Evolutionary conservation across 2,113 vertebrate genomes (phyloP).

Genomic region (Podocnemis expansa): DNA sequence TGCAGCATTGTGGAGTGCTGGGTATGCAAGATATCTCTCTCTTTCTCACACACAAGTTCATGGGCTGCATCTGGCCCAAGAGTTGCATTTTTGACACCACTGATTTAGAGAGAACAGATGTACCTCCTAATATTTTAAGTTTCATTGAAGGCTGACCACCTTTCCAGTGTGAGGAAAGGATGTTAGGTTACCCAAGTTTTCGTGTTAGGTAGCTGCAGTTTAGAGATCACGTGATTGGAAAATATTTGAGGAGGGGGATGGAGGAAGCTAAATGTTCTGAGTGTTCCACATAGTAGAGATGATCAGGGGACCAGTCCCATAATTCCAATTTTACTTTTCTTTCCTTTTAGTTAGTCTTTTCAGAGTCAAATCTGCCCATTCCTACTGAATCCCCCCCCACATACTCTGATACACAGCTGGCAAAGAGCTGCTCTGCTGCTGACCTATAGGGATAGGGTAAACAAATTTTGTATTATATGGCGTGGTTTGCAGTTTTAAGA

Average conservation of each 20-base stretch:
- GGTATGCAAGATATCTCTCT: too few species aligned
- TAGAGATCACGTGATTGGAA: background rate
- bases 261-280: background rate
- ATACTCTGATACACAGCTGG: background rate
- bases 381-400: background rate
- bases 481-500: background rate
- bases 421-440: background rate
- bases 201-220: background rate
- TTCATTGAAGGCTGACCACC: background rate
- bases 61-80: too few species aligned
- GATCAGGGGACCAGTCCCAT: background rate
- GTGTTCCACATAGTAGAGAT: background rate
- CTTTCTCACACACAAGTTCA: too few species aligned
- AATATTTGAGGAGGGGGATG: background rate
- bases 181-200: background rate
- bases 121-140: background rate
- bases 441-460: background rate
- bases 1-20: too few species aligned
- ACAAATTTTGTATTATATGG: background rate
- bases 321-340: background rate
- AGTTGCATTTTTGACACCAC: too few species aligned
- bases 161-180: background rate
- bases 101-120: background rate
- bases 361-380: background rate
- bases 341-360: background rate